Evolutionary conservation across 1,140 invertebrate genomes (phyloP).

Genomic region (Nephotettix cincticeps): DNA sequence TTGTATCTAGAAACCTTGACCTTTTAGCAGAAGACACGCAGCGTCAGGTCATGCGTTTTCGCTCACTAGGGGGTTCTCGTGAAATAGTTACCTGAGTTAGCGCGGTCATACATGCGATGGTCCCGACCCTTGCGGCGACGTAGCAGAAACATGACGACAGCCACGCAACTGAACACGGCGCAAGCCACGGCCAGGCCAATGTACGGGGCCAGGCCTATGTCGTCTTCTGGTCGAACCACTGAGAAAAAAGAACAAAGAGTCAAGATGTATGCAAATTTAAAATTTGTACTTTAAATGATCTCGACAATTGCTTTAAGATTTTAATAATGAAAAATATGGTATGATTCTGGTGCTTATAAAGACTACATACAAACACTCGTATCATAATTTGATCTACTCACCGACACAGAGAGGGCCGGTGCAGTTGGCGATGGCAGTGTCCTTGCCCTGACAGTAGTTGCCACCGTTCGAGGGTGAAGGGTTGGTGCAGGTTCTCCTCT

Average conservation of each 20-base stretch:
- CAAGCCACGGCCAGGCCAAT: constrained; percentile 83
- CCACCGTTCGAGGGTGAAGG: constrained; percentile 63
- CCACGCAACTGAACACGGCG: constrained; percentile 75
- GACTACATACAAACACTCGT: background rate
- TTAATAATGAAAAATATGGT: background rate
- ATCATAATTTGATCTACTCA: constrained; percentile 37
- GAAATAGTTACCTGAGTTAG: constrained; percentile 80
- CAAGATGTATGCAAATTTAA: too few species aligned
- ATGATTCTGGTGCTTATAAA: background rate
- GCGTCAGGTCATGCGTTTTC: too few species aligned
- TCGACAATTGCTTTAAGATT: background rate
- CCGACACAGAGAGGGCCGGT: constrained; percentile 66
- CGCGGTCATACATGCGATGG: constrained; percentile 82
- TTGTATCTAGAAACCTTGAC: too few species aligned
- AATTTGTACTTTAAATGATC: too few species aligned
- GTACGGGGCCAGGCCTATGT: constrained; percentile 82
- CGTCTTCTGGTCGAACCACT: constrained; percentile 51
- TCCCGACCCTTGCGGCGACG: constrained; percentile 75
- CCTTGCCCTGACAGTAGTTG: constrained; percentile 64
- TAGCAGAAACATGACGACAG: constrained; percentile 74
- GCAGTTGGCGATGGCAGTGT: constrained; percentile 66
- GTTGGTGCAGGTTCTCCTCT: constrained; percentile 73
- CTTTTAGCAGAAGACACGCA: too few species aligned
- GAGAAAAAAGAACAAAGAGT: constrained; percentile 28
- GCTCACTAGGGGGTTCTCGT: too few species aligned